Percentiles rank a stretch among this genome's conserved stretches.
Evolutionary conservation across 53 echinoderm and acorn worm species (phyloP).

Genomic region (Paracentrotus lividus): DNA sequence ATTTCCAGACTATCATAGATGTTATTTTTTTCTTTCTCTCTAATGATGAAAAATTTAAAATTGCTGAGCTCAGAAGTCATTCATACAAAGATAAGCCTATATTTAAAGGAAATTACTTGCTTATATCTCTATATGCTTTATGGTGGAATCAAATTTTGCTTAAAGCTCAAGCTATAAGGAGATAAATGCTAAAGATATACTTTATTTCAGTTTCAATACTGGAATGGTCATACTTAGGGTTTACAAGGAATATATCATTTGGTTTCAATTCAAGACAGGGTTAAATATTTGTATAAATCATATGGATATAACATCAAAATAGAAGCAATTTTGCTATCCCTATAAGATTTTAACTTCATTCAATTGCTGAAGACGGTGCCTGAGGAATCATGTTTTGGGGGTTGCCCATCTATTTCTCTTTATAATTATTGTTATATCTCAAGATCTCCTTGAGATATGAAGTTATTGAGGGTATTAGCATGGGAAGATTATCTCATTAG

Average conservation of each 20-base stretch:
- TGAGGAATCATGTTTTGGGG: no score
- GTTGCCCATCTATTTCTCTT: no score
- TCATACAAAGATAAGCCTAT: no score
- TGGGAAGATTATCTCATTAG: no score
- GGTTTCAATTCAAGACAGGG: conserved; percentile 26
- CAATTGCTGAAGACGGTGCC: no score
- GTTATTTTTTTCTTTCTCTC: neutral
- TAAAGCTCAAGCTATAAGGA: conserved; percentile 31
- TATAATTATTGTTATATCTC: no score
- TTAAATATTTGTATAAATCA: neutral
- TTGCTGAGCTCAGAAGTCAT: no score
- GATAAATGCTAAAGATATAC: conserved; percentile 39
- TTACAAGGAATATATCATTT: conserved; percentile 36
- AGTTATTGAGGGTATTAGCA: no score
- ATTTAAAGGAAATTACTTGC: neutral
- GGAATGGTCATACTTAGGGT: conserved; percentile 40
- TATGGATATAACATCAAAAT: neutral
- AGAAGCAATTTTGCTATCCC: neutral
- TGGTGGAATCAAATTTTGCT: neutral
- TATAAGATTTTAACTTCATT: no score
- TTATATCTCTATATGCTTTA: neutral
- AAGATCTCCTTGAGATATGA: no score
- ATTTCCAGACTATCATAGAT: neutral
- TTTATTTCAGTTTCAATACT: conserved; percentile 64
- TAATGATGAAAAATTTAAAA: no score